Conservation (phyloP, 2,797 vertebrate species). For the Eremophila alpestris region DNA sequence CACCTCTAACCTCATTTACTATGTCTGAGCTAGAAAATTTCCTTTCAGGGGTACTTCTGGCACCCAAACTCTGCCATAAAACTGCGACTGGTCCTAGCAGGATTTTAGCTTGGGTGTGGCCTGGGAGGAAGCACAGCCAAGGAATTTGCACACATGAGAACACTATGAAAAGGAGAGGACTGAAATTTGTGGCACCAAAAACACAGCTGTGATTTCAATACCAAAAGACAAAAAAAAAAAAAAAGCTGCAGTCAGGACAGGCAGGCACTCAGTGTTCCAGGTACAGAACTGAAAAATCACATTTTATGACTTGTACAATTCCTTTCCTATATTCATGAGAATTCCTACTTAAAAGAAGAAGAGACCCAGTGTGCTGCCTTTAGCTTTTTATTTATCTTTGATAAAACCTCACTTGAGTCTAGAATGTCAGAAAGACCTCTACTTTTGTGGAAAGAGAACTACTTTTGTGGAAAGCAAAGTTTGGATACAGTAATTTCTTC, state of each 20-base stretch:
- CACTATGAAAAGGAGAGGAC: rapidly evolving
- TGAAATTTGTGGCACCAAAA: not conserved
- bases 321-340: not conserved
- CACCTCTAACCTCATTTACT: not conserved
- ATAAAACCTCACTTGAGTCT: not conserved
- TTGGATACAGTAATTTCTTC: not conserved
- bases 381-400: not conserved
- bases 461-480: not conserved
- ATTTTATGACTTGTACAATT: not conserved
- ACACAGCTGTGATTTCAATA: not conserved
- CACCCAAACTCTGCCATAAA: not conserved
- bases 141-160: rapidly evolving
- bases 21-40: not conserved
- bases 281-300: not conserved
- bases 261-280: rapidly evolving
- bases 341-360: not conserved
- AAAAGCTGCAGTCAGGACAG: not conserved
- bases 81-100: not conserved
- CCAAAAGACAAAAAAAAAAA: not conserved
- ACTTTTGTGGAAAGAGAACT: not conserved
- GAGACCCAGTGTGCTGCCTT: not conserved
- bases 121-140: not conserved
- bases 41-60: not conserved
- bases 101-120: not conserved
- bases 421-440: not conserved